phyloP scores from a whole-genome alignment of 2,113 vertebrate genomes.

The Brienomyrus brachyistius region DNA sequence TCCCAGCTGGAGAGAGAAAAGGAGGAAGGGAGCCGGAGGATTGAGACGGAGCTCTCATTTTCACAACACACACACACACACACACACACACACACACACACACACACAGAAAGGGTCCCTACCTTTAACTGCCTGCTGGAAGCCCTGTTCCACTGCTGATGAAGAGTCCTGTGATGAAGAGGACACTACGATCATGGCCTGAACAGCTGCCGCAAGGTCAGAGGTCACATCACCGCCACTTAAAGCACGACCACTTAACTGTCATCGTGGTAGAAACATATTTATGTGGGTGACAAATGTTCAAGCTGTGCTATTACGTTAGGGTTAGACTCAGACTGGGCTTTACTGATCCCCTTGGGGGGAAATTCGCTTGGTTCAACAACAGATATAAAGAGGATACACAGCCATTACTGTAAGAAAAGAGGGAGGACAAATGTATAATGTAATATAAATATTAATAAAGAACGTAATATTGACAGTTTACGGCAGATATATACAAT shows the following conservation, averaged over 20 bases:
- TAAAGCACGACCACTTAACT: background rate
- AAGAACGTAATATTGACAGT: background rate
- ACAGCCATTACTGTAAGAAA: background rate
- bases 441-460: background rate
- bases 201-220: background rate
- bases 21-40: background rate
- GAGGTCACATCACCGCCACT: background rate
- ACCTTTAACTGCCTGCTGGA: slow-evolving; percentile 62
- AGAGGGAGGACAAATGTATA: background rate
- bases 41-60: background rate
- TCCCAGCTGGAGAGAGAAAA: slow-evolving; percentile 37
- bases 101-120: background rate
- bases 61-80: background rate
- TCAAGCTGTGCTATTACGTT: background rate
- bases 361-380: background rate
- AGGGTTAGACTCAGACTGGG: background rate
- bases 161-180: slow-evolving; percentile 49
- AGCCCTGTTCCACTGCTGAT: slow-evolving; percentile 63
- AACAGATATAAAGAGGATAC: background rate
- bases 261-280: background rate
- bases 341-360: background rate
- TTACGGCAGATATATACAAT: background rate
- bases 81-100: background rate
- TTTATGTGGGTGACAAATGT: background rate
- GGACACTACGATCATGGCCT: background rate